Base-by-base conservation (phyloP, 2,888 invertebrate genomes). In the Carterocephalus palaemon region DNA sequence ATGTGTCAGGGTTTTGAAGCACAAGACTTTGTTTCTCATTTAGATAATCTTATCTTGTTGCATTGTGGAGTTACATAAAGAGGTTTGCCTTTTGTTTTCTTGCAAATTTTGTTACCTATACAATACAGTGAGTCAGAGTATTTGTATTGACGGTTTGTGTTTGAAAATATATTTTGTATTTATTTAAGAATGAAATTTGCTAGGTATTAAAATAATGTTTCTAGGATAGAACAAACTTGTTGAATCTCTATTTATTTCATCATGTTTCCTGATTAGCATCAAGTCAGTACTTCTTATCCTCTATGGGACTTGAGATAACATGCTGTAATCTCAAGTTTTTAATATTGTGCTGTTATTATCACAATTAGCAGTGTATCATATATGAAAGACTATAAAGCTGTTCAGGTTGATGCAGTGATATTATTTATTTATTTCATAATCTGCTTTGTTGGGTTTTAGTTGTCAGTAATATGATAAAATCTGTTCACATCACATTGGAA, bases 1-100 rank as follows among this genome's bases (percentile, higher is more conserved):
- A n/a, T n/a, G 16, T 24, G 23, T 32, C 40, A 32, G 32, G 8
- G 16, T 10, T 15, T 12, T 32, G 17, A 32, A 24, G 5, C 15
- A 5, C 3, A 17, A 32, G n/a, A 16, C 23, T 9, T 15, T 5
- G 26, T 34, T 34, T 26, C 42, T 34, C 26, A 42, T 42, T 22
- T 26, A 7, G 16, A 40, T 40, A 40, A 42, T 42, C 42, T 42
- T 26, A 34, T 29, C 39, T 29, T 13, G 15, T 43, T 29, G 22
- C 43, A 43, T 43, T 36, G 36, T 36, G 22, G 24, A 26, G 43
- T 43, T 43, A 36, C 13, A 29, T 29, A 34, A 43, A 36, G 29
- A 16, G 10, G 10, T 22, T 28, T 8, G 7, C 33, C 41, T 42
- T 42, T 42, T 42, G 26, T 33, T 34, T 26, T 12, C 16, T 34